phyloP scores from a whole-genome alignment of 2,888 invertebrate species.

The Apamea anceps region DNA sequence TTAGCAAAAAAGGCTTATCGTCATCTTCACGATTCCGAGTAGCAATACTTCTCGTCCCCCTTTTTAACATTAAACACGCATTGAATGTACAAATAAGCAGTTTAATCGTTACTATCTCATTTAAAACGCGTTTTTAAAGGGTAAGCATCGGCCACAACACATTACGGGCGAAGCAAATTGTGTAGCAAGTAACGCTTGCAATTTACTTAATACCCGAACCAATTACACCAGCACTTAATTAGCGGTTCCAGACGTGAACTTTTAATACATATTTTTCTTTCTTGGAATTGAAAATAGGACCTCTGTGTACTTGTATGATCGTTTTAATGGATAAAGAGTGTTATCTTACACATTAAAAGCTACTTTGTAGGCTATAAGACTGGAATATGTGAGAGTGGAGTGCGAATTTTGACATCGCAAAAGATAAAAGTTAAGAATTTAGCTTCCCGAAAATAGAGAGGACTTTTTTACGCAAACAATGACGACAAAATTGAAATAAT shows the following conservation, averaged over 20 bases:
- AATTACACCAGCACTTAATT: slow-evolving; percentile 65
- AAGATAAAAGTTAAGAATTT: background rate
- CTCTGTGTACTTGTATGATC: slow-evolving; percentile 12
- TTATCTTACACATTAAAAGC: slow-evolving; percentile 13
- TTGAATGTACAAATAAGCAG: slow-evolving; percentile 40
- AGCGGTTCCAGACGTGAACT: slow-evolving; percentile 53
- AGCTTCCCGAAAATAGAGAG: background rate
- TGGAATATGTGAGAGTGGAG: background rate
- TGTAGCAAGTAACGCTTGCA: slow-evolving; percentile 55
- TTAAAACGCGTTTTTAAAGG: slow-evolving; percentile 62
- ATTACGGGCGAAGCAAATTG: slow-evolving; percentile 46
- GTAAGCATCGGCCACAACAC: slow-evolving; percentile 34
- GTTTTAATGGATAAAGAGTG: slow-evolving; percentile 23
- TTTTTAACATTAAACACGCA: slow-evolving; percentile 45
- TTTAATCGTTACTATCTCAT: slow-evolving; percentile 44
- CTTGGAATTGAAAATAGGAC: slow-evolving; percentile 47
- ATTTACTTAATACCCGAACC: slow-evolving; percentile 57
- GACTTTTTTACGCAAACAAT: background rate
- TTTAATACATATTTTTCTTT: slow-evolving; percentile 54
- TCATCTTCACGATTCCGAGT: slow-evolving; percentile 26
- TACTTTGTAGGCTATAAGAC: background rate
- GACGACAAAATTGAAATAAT: slow-evolving; percentile 9
- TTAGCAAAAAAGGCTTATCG: slow-evolving; percentile 21
- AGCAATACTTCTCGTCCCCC: slow-evolving; percentile 33
- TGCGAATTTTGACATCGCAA: slow-evolving; percentile 2